These are phyloP conservation scores for Pelecanus crispus DNA, from an alignment of 2,113 vertebrate species.

Conservation along the genomic window DNA sequence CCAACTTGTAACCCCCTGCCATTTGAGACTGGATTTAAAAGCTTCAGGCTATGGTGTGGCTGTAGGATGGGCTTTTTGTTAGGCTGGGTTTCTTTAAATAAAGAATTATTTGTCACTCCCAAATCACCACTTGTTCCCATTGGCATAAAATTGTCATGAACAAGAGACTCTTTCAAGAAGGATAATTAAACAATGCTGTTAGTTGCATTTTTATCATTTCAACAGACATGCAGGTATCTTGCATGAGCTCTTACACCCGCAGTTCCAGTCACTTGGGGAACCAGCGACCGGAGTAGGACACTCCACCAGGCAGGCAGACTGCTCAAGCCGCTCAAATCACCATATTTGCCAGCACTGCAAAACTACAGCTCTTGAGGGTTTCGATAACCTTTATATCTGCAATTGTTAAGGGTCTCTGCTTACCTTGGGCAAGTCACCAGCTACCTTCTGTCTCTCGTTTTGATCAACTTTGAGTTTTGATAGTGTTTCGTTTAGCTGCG, in stretches of 20 bases:
- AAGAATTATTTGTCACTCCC: background rate
- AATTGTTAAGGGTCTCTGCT: background rate
- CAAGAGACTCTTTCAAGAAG: background rate
- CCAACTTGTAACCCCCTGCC: background rate
- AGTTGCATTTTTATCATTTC: background rate
- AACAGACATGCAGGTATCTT: background rate
- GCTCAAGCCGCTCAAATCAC: background rate
- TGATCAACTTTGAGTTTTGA: conserved; percentile 87
- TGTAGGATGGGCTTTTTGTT: background rate
- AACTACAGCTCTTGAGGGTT: background rate
- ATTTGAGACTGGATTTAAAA: background rate
- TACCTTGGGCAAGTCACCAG: conserved; percentile 90
- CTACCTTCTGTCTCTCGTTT: conserved; percentile 85
- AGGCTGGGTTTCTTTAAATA: background rate
- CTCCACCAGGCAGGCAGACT: background rate
- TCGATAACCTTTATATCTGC: background rate
- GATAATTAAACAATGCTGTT: background rate
- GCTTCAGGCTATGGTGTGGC: background rate
- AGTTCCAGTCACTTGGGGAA: background rate
- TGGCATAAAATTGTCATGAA: background rate
- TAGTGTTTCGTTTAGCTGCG: conserved; percentile 84
- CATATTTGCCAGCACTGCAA: background rate
- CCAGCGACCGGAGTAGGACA: background rate
- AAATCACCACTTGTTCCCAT: background rate
- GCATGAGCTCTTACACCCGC: background rate